Base-by-base conservation (phyloP, 2,888 invertebrate genomes). In the Drosophila ochracea region DNA sequence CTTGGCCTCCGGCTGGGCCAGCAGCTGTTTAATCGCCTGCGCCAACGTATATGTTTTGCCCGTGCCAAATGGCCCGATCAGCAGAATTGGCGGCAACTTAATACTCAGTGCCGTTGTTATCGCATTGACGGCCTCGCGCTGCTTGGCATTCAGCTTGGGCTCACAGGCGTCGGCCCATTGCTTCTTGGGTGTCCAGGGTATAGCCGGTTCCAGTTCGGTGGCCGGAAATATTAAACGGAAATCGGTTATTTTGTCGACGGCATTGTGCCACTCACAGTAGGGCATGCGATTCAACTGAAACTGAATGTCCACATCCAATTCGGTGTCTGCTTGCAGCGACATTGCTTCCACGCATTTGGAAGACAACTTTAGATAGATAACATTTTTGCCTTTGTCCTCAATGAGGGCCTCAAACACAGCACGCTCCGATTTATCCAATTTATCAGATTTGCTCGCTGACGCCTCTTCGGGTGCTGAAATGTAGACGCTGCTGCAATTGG, bases 1-100 rank as follows among this genome's bases (percentile, higher is more conserved):
- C 88, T 96, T 95, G 33, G 96, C 95, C 28, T 95, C 94, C 0
- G 95, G 94, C 84, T 96, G 95, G 13, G 94, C 92, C 37, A 96
- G 92, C 50, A 97, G 93, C 84, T 96, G 95, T 83, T 95, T 95
- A 49, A 97, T 95, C 1, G 96, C 96, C 82, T 95, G 95, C 0
- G 97, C 97, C 80, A 97, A 93, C 0, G 97, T 97, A 89, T 96
- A 97, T 0, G 97, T 97, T 91, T 97, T 97, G 0, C 97, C 97
- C 0, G 97, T 97, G n/a, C 97, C 97, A 92, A 96, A 97, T 0
- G 97, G 97, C 1, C 97, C 96, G 60, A 97, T 96, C 10, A 97
- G 94, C 55, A 97, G 92, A 70, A 97, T 95, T 0, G 97, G 97
- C 0, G 97, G 96, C 60, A 96, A 91, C 64, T 94, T 94, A 25